Base-by-base conservation (phyloP, 2,797 vertebrate genomes). In the Knipowitschia caucasica region DNA sequence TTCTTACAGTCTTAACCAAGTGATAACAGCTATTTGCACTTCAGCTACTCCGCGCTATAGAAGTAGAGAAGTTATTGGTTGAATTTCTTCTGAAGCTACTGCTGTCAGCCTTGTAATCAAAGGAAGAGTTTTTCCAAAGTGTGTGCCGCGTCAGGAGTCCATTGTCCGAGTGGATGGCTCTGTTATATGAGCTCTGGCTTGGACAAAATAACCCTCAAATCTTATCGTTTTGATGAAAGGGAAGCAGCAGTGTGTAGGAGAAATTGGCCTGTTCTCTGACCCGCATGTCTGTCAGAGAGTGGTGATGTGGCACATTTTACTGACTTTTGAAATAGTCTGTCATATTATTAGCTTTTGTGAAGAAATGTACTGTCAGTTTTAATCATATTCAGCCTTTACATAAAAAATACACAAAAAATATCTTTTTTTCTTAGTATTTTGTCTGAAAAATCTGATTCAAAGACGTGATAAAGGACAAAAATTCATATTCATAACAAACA, bases 121-220 rank as follows among this genome's bases (percentile, higher is more conserved):
- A 6, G 25, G 34, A 71, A 45, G 35, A 56, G 24, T 24, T 10
- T 36, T 60, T 75, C n/a, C 50, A 57, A 29, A 14, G 53, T 39
- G 9, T 15, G 52, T 43, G 71, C 40, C n/a, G 4, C 11, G 56
- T 61, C 29, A 25, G 40, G 17, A 30, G 52, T 55, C 30, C 36
- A 62, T 67, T 58, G 57, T 80, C 66, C 64, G 58, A 44, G 24
- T 64, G 39, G 46, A 69, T 50, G 53, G 62, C 17, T 74, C 56
- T 59, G 30, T 65, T 43, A 35, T 50, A 34, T 33, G 30, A 55
- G 34, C 58, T 72, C 55, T 53, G 45, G 46, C 30, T 68, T 38
- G 59, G 34, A 59, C n/a, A 62, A 65, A 65, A 66, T 39, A 62
- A 64, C 47, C 39, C 46, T 20, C 26, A 56, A 42, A 45, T 31